phyloP scores from a whole-genome alignment of 2,113 vertebrate species.

The Ammodytes marinus region DNA sequence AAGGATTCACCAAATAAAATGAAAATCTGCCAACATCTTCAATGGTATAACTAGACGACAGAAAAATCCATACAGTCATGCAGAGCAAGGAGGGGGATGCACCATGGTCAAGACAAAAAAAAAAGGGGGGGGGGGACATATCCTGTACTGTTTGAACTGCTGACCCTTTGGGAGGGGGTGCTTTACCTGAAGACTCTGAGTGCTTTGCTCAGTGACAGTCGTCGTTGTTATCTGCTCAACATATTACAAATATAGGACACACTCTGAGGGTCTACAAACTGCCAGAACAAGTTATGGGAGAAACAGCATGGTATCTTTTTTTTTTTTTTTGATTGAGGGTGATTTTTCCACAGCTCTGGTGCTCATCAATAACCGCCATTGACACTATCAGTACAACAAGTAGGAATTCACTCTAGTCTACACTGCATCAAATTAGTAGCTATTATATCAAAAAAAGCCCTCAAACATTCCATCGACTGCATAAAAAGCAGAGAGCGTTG shows the following conservation, averaged over 20 bases:
- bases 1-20: neutral
- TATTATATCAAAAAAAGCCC: neutral
- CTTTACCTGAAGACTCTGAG: constrained; percentile 87
- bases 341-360: constrained; percentile 82
- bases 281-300: constrained; percentile 70
- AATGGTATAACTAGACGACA: constrained; percentile 6
- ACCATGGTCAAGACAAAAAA: constrained; percentile 25
- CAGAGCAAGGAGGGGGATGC: constrained; percentile 39
- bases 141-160: constrained; percentile 41
- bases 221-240: constrained; percentile 87
- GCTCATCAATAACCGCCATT: neutral
- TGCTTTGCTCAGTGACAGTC: constrained; percentile 81
- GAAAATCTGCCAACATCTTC: neutral
- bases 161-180: constrained; percentile 47
- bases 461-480: neutral
- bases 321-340: constrained; percentile 55
- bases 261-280: constrained; percentile 72
- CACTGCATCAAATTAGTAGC: neutral
- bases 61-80: constrained; percentile 53
- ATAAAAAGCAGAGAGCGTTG: neutral
- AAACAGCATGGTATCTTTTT: constrained; percentile 57
- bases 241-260: constrained; percentile 86
- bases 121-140: neutral
- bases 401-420: neutral
- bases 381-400: neutral